Conservation (phyloP, 2,113 vertebrate species). For the Callochromis pleurospilus region DNA sequence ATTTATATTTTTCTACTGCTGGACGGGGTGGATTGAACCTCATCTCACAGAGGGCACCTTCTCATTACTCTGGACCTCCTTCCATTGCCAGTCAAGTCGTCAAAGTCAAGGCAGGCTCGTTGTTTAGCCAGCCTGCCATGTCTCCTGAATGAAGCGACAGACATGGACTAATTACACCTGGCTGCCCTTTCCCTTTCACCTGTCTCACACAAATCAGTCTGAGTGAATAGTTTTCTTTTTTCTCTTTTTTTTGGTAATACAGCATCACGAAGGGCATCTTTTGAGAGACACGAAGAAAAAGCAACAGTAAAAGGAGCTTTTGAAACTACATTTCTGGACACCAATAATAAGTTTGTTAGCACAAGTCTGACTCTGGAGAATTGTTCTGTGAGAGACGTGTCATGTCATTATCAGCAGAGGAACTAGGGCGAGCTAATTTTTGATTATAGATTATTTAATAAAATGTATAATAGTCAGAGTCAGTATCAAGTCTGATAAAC, state of each 20-base stretch:
- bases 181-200: slow-evolving; percentile 35
- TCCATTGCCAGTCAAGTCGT: neutral
- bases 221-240: neutral
- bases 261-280: neutral
- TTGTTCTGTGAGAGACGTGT: neutral
- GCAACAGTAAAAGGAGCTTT: slow-evolving; percentile 7
- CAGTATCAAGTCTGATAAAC: neutral
- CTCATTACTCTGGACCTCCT: neutral
- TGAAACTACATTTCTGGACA: neutral
- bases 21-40: neutral
- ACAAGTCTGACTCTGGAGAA: slow-evolving; percentile 12
- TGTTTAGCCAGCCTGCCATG: neutral
- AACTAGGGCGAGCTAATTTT: neutral
- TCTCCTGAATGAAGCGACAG: neutral
- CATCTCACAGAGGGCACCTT: slow-evolving; percentile 8
- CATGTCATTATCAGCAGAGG: slow-evolving; percentile 19
- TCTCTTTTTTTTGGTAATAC: neutral
- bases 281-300: neutral
- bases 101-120: slow-evolving; percentile 23
- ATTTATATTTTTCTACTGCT: neutral
- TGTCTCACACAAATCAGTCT: slow-evolving; percentile 12
- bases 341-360: slow-evolving; percentile 15
- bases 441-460: neutral
- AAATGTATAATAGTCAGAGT: neutral
- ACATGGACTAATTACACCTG: slow-evolving; percentile 45